phyloP scores from a whole-genome alignment of 2,888 invertebrate genomes.

The Microplitis deprimator region DNA sequence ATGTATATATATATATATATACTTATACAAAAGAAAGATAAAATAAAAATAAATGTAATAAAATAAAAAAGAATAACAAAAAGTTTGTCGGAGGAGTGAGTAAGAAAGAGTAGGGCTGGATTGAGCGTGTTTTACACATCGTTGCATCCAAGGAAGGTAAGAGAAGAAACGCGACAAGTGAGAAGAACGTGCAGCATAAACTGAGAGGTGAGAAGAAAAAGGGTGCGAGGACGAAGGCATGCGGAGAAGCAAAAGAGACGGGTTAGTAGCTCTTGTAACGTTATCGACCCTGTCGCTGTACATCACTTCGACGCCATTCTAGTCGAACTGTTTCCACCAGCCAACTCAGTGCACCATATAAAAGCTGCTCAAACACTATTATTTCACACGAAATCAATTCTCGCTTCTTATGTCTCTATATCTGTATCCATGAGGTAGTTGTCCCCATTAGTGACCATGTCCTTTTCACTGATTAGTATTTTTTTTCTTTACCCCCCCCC shows the following conservation, averaged over 20 bases:
- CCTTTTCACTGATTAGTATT: not conserved
- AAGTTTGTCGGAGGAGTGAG: not conserved
- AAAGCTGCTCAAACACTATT: slow-evolving; percentile 67
- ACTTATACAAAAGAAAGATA: not conserved
- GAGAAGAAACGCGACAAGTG: slow-evolving; percentile 31
- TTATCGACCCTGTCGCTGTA: slow-evolving; percentile 72
- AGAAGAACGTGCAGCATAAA: slow-evolving; percentile 1
- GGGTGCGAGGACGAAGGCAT: slow-evolving; percentile 38
- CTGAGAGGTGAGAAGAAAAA: slow-evolving; percentile 25
- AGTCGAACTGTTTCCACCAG: slow-evolving; percentile 65
- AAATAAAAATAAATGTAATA: not conserved
- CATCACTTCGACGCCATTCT: slow-evolving; percentile 71
- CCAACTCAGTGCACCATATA: slow-evolving; percentile 55
- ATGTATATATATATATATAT: slow-evolving; percentile 1
- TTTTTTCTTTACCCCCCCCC: not conserved
- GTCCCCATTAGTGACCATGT: slow-evolving; percentile 14
- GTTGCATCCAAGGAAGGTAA: slow-evolving; percentile 54
- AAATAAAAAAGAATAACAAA: slow-evolving; percentile 9
- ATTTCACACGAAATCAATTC: slow-evolving; percentile 54
- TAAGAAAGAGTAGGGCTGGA: slow-evolving; percentile 41
- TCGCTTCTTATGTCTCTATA: slow-evolving; percentile 40
- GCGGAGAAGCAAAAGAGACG: slow-evolving; percentile 47
- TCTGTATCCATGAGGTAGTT: slow-evolving; percentile 25
- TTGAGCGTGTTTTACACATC: slow-evolving; percentile 61
- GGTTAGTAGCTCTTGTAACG: slow-evolving; percentile 71